phyloP scores from a whole-genome alignment of 2,113 vertebrate species.

The Pristiophorus japonicus region DNA sequence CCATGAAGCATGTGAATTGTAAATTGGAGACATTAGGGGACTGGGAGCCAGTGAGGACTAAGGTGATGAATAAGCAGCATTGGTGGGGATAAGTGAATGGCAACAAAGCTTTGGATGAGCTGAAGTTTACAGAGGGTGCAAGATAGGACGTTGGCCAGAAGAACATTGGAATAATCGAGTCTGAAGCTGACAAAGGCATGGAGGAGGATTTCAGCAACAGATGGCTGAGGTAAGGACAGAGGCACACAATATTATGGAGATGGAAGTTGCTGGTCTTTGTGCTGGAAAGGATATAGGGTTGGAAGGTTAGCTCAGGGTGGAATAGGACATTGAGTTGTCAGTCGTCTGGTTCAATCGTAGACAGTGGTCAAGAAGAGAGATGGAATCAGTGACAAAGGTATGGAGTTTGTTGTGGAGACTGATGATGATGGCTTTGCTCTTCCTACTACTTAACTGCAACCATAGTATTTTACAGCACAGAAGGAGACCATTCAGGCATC shows the following conservation, averaged over 20 bases:
- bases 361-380: not conserved
- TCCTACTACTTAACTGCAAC: not conserved
- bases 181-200: not conserved
- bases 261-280: not conserved
- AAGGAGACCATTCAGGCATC: not conserved
- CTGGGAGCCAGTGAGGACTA: not conserved
- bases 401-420: not conserved
- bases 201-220: not conserved
- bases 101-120: not conserved
- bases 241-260: not conserved
- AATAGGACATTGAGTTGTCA: not conserved
- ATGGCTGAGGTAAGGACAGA: not conserved
- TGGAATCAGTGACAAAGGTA: not conserved
- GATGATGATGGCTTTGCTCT: not conserved
- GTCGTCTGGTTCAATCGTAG: not conserved
- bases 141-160: not conserved
- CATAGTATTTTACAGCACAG: not conserved
- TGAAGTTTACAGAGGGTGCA: not conserved
- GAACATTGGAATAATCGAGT: not conserved
- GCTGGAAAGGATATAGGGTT: not conserved
- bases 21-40: not conserved
- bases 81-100: not conserved
- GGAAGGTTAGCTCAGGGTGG: not conserved
- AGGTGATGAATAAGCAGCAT: not conserved
- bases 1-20: not conserved